Evolutionary conservation across 2,888 invertebrate species (phyloP), one percentile per base, ranked within the genome.

Genomic region (Stenotaenia linearis): DNA sequence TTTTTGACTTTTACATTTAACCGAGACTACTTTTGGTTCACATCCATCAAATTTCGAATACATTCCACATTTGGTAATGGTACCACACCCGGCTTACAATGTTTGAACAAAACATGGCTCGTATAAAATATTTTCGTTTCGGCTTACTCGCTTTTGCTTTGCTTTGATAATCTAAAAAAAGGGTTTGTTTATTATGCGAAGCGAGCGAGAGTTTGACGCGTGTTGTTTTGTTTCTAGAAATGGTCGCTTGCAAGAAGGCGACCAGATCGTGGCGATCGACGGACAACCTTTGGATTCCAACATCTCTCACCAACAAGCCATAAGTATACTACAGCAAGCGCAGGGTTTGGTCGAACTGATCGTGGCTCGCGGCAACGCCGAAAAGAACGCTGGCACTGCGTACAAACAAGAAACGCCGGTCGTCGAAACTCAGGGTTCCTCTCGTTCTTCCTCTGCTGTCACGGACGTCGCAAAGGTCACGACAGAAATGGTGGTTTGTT

Each of bases 211-310:
- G n/a, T n/a, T 32, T 32, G 4, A 32, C 4, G 4, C 12, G 4
- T 45, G 45, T 45, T 45, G 4, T 9, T 32, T 32, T 32, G 9
- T 32, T 32, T 32, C 4, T 32, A 91, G 91, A 87, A 91, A 91
- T 88, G 91, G 91, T 82, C 88, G 90, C 81, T 88, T 92, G 82
- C 90, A 90, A 84, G 93, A 93, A 84, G 92, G 92, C 85, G 95
- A 95, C 88, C 93, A 94, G 85, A 92, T 95, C 85, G 87, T 94
- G 84, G 92, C 94, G 82, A 91, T 95, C 84, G 94, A 95, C 88
- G 92, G 92, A 84, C 92, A 92, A 85, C 90, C 91, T 84, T 88
- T 92, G 85, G 87, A 85, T 81, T 82, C 92, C 75, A 92, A 92
- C 87, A 91, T 94, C 88, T 93, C 93, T 82, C 94, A 94, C 86